Base-by-base conservation (phyloP, 2,797 vertebrate genomes). In the Sebastolobus alascanus region DNA sequence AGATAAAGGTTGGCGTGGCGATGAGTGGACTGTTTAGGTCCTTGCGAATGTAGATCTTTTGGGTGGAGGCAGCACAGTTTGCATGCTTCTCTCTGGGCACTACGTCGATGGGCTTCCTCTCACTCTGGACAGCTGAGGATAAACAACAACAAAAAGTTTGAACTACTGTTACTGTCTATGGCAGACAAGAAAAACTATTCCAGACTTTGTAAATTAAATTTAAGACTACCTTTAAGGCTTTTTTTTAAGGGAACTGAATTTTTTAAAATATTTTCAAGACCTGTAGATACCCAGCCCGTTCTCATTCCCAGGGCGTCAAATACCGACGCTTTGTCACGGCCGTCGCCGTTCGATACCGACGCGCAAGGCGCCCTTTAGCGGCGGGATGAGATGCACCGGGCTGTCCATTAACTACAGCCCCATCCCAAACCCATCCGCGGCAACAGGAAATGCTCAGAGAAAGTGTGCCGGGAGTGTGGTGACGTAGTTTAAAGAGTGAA, bases 11-110 rank as follows among this genome's bases (percentile, higher is more conserved):
- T 25, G 98, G 98, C 1, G 98, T 99, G 90, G 98, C 98, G 74
- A 99, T 99, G 58, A 99, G 96, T 6, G 98, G 98, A 82, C 98
- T 99, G 89, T 97, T 96, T 31, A 99, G 94, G 88, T 99, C 98
- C 89, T 99, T 99, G 59, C 98, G 96, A 88, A 99, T 99, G 87
- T 99, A 99, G 92, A 99, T 99, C 89, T 99, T 99, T 80, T 99
- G 97, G 22, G 98, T 99, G 55, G 98, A 99, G 81, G 98, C 98
- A 67, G 98, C 98, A 75, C 98, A 99, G 93, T 99, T 99, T 71
- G 96, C 95, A 66, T 98, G 97, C 86, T 98, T 99, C 91, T 99
- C 98, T 94, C 98, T 96, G 3, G 98, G 97, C 72, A 97, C 95
- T 29, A 98, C 93, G 76, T 99, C 98, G 27, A 99, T 97, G 60